phyloP scores from a whole-genome alignment of 2,888 invertebrate genomes.

The Acrocyrtus sp. region DNA sequence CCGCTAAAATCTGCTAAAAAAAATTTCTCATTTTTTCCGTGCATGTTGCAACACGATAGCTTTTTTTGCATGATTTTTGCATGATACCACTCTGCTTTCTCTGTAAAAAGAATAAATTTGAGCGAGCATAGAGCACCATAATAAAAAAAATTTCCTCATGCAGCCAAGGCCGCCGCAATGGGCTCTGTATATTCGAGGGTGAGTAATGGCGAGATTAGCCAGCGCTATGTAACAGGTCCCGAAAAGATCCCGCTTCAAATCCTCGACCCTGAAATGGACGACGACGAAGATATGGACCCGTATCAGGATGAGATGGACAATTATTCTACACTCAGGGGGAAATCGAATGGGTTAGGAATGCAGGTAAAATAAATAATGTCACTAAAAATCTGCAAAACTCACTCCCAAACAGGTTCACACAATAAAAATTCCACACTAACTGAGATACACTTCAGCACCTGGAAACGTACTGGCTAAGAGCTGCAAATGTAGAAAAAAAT shows the following conservation, averaged over 20 bases:
- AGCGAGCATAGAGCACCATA: neutral
- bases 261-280: constrained; percentile 39
- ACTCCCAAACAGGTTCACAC: neutral
- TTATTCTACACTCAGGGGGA: constrained; percentile 63
- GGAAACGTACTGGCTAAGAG: too few species aligned
- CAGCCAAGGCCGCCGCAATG: constrained; percentile 50
- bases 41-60: neutral
- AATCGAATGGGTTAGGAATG: constrained; percentile 63
- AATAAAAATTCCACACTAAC: too few species aligned
- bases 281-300: constrained; percentile 31
- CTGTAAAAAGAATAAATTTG: neutral
- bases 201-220: constrained; percentile 64
- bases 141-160: constrained; percentile 35
- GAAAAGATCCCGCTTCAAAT: constrained; percentile 62
- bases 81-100: neutral
- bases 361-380: too few species aligned
- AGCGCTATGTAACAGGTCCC: constrained; percentile 56
- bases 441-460: too few species aligned
- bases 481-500: too few species aligned
- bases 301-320: constrained; percentile 59
- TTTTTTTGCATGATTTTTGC: neutral
- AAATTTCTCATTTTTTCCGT: constrained; percentile 3
- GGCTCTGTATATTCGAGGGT: constrained; percentile 63
- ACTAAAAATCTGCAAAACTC: too few species aligned
- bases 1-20: constrained; percentile 4